These are phyloP conservation scores for Sipha maydis DNA, from an alignment of 2,888 invertebrate species.

Conservation along the genomic window DNA sequence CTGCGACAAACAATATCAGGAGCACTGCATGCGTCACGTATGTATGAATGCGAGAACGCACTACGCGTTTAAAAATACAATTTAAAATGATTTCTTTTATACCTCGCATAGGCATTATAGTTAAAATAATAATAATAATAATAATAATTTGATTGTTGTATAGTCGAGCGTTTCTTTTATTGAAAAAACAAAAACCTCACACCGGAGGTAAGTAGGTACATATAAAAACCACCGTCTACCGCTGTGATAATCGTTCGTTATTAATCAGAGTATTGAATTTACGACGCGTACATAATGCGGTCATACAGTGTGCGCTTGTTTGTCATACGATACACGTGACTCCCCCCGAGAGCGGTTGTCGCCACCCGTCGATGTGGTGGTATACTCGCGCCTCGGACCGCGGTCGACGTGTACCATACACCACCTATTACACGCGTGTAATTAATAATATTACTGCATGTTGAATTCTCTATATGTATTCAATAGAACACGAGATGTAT, in stretches of 20 bases:
- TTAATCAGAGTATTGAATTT: constrained; percentile 60
- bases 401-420: too few species aligned
- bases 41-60: not conserved
- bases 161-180: not conserved
- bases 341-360: not conserved
- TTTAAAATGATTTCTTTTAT: not conserved
- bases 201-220: too few species aligned
- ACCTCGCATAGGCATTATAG: not conserved
- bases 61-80: not conserved
- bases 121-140: too few species aligned
- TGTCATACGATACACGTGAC: constrained; percentile 22
- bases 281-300: constrained; percentile 38
- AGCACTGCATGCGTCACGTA: not conserved
- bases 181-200: constrained; percentile 31
- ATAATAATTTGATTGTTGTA: not conserved
- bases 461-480: too few species aligned
- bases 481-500: not conserved
- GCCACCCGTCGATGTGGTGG: not conserved
- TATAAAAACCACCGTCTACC: constrained; percentile 8
- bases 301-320: not conserved
- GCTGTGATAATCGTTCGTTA: constrained; percentile 46
- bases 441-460: not conserved
- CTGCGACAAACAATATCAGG: not conserved
- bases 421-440: not conserved
- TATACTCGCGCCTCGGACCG: not conserved